Evolutionary conservation across 2,888 invertebrate genomes (phyloP).

Genomic region (Synanthedon andrenaeformis): DNA sequence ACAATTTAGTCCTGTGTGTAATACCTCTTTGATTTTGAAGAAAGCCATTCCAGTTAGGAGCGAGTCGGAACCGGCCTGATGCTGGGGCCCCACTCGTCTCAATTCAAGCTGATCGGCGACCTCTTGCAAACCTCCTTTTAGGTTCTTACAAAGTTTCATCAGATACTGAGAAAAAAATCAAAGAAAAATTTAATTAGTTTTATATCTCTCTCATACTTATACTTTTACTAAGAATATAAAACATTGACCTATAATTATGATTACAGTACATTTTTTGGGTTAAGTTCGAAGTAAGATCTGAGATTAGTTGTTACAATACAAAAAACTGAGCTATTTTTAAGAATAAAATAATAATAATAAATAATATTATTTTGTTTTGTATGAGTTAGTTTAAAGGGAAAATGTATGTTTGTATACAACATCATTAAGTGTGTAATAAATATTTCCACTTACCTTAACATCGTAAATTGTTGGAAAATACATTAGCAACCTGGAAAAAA

Average conservation of each 20-base stretch:
- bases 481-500: constrained; percentile 92
- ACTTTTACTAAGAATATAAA: constrained; percentile 3
- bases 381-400: too few relatives aligned
- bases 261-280: too few relatives aligned
- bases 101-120: constrained; percentile 94
- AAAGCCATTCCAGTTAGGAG: constrained; percentile 99
- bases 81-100: constrained; percentile 94
- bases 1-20: too few relatives aligned
- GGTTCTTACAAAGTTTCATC: constrained; percentile 98
- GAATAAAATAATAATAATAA: too few relatives aligned
- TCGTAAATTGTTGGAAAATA: constrained; percentile 98
- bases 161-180: constrained; percentile 74
- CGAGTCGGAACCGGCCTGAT: constrained; percentile 99
- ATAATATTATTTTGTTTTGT: too few relatives aligned
- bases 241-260: too few relatives aligned
- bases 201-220: constrained; percentile 6
- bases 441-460: constrained; percentile 79
- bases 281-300: too few relatives aligned
- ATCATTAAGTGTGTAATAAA: too few relatives aligned
- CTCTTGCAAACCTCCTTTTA: constrained; percentile 98
- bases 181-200: not conserved
- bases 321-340: too few relatives aligned
- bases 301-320: too few relatives aligned
- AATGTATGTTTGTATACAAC: too few relatives aligned
- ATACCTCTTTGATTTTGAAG: constrained; percentile 98